Percentiles rank a stretch among this genome's conserved stretches.
phyloP scores from a whole-genome alignment of 2,113 vertebrate genomes.

The Sturnira hondurensis region DNA sequence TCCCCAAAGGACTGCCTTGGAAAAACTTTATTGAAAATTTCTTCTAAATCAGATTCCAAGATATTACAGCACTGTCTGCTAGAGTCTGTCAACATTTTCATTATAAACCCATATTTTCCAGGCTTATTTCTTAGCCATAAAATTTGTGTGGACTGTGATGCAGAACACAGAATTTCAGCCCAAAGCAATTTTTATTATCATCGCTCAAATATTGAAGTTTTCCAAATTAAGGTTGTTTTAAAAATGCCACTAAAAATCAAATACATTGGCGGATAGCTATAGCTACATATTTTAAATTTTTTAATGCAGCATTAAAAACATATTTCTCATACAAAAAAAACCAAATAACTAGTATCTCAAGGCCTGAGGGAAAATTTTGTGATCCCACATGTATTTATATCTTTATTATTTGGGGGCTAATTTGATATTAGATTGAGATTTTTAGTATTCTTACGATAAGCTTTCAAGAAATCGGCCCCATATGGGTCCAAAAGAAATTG shows the following conservation, averaged over 20 bases:
- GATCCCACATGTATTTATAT: constrained; percentile 35
- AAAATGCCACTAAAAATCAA: constrained; percentile 63
- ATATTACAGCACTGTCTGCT: constrained; percentile 74
- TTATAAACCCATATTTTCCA: constrained; percentile 79
- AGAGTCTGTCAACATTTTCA: constrained; percentile 80
- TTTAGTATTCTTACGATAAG: constrained; percentile 62
- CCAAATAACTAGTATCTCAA: constrained; percentile 31
- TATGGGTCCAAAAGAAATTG: constrained; percentile 55
- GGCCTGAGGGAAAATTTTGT: neutral
- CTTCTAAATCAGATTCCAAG: constrained; percentile 81
- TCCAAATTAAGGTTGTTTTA: constrained; percentile 62
- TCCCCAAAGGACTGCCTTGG: constrained; percentile 66
- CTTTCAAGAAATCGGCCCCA: constrained; percentile 60
- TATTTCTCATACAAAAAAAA: constrained; percentile 25
- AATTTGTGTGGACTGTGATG: constrained; percentile 71
- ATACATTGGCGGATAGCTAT: constrained; percentile 14
- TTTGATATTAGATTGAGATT: constrained; percentile 67
- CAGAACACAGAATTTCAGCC: constrained; percentile 74
- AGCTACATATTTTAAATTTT: constrained; percentile 61
- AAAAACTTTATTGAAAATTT: constrained; percentile 80
- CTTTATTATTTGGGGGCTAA: constrained; percentile 24
- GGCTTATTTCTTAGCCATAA: constrained; percentile 76
- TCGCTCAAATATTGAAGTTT: constrained; percentile 72
- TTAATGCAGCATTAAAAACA: constrained; percentile 59
- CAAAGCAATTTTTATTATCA: constrained; percentile 74